A percentile compares a stretch with the other conserved stretches of the same genome.
Conservation (phyloP, 2,888 invertebrate species). For the Ochropleura plecta region DNA sequence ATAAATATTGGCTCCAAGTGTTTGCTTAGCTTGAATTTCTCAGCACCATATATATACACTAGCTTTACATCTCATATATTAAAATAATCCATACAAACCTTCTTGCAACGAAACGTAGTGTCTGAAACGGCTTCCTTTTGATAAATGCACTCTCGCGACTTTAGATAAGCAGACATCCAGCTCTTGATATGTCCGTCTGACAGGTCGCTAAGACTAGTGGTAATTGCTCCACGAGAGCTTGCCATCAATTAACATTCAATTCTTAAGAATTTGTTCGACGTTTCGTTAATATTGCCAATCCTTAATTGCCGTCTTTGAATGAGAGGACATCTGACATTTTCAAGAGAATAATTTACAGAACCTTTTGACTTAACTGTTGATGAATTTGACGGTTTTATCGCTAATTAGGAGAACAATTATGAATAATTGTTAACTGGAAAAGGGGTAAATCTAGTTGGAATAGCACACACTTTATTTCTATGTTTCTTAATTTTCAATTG, state of each 20-base stretch:
- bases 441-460: not conserved
- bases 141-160: constrained; percentile 75
- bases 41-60: not conserved
- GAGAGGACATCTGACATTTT: constrained; percentile 36
- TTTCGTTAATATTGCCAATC: constrained; percentile 57
- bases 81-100: constrained; percentile 10
- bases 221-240: constrained; percentile 77
- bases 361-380: constrained; percentile 27
- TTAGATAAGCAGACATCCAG: constrained; percentile 76
- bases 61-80: not conserved
- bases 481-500: not conserved
- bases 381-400: constrained; percentile 5
- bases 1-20: too few species aligned
- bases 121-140: constrained; percentile 68
- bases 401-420: constrained; percentile 6
- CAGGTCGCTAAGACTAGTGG: constrained; percentile 74
- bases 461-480: too few species aligned
- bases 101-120: constrained; percentile 13
- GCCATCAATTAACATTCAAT: constrained; percentile 65
- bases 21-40: not conserved
- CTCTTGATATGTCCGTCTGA: constrained; percentile 77
- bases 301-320: constrained; percentile 57
- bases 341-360: constrained; percentile 32
- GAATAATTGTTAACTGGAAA: not conserved
- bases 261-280: constrained; percentile 55